Evolutionary conservation across 53 echinoderm and acorn worm genomes (phyloP).

Genomic region (Echinarachnius parma): DNA sequence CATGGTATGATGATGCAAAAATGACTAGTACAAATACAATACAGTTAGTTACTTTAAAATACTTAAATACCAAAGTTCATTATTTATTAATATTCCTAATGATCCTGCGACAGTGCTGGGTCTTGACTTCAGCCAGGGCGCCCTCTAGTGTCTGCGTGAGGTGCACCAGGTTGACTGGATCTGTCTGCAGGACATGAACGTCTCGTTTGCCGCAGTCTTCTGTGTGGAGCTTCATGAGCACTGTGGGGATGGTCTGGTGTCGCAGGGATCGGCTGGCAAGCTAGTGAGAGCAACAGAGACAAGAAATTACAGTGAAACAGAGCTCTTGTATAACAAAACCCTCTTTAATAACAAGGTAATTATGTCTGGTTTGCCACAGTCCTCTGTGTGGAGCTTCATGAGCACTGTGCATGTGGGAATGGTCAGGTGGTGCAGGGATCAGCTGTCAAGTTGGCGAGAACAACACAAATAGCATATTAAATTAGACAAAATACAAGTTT

Average conservation of each 20-base stretch:
- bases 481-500: no score
- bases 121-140: slow-evolving; percentile 94
- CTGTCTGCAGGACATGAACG: slow-evolving; percentile 78
- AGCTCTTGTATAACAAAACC: no score
- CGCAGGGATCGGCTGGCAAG: slow-evolving; percentile 88
- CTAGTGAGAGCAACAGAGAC: slow-evolving; percentile 18
- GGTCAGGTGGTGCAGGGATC: slow-evolving; percentile 82
- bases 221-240: slow-evolving; percentile 90
- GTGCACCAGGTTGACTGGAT: slow-evolving; percentile 93
- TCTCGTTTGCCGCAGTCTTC: slow-evolving; percentile 65
- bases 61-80: no score
- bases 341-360: no score
- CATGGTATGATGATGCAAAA: no score
- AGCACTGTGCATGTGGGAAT: slow-evolving; percentile 62
- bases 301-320: background rate
- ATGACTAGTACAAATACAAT: no score
- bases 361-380: slow-evolving; percentile 44
- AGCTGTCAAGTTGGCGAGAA: slow-evolving; percentile 93
- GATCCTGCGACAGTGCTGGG: slow-evolving; percentile 89
- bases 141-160: slow-evolving; percentile 86
- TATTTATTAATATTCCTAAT: slow-evolving; percentile 97
- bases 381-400: slow-evolving; percentile 91
- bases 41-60: no score
- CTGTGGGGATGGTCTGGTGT: slow-evolving; percentile 81
- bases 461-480: no score